phyloP scores from a whole-genome alignment of 2,888 invertebrate genomes.

The Cremastinae sp. region DNA sequence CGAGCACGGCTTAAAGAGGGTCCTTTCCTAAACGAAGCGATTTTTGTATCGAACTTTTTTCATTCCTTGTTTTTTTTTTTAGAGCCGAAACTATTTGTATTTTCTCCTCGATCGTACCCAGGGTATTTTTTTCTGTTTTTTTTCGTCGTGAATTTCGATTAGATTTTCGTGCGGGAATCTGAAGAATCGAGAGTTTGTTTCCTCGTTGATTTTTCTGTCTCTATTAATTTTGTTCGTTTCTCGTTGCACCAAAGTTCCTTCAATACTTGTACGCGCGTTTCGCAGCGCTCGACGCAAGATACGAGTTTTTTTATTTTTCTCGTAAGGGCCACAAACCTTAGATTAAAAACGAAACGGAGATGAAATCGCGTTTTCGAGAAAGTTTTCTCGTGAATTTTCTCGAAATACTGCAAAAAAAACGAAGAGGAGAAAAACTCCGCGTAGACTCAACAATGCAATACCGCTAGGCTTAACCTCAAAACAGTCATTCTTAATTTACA shows the following conservation, averaged over 20 bases:
- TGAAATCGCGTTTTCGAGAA: not conserved
- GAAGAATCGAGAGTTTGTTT: not conserved
- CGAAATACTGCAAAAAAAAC: slow-evolving; percentile 1
- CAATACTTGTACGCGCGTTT: slow-evolving; percentile 55
- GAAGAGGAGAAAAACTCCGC: slow-evolving; percentile 21
- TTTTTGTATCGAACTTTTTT: slow-evolving; percentile 52
- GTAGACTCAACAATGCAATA: slow-evolving; percentile 64
- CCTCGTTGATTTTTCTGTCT: not conserved
- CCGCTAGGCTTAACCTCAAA: slow-evolving; percentile 57
- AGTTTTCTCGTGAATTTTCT: not conserved
- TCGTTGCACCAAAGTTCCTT: slow-evolving; percentile 65
- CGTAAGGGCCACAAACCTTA: slow-evolving; percentile 52
- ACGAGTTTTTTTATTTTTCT: slow-evolving; percentile 34
- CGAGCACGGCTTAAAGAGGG: slow-evolving; percentile 45
- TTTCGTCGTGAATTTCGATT: not conserved
- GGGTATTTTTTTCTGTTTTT: slow-evolving; percentile 30
- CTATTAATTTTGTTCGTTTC: slow-evolving; percentile 41
- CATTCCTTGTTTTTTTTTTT: slow-evolving; percentile 51
- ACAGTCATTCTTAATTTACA: slow-evolving; percentile 54
- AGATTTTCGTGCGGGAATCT: not conserved
- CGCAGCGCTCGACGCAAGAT: slow-evolving; percentile 40
- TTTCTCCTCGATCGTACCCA: slow-evolving; percentile 35
- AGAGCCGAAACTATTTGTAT: slow-evolving; percentile 49
- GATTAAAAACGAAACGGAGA: slow-evolving; percentile 25
- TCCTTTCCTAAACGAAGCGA: slow-evolving; percentile 37